Evolutionary conservation across 2,888 invertebrate genomes (phyloP).

Genomic region (Meteorus cinctellus): DNA sequence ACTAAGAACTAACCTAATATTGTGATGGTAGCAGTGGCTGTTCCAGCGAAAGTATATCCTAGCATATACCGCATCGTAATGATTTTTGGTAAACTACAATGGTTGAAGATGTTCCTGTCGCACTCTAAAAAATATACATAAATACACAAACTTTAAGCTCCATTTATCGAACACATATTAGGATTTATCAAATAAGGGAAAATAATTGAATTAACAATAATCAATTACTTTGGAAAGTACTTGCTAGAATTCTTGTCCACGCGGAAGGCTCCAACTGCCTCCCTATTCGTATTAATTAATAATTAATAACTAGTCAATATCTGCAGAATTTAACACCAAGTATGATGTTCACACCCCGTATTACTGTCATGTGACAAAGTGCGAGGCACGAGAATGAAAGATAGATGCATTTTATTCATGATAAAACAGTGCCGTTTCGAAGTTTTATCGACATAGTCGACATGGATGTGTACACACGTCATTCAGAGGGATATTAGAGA

Average conservation of each 20-base stretch:
- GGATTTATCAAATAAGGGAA: not conserved
- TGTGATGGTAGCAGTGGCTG: slow-evolving; percentile 66
- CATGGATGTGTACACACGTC: not conserved
- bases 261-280: not conserved
- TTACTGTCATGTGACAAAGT: slow-evolving; percentile 67
- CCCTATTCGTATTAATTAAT: not conserved
- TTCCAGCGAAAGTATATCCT: slow-evolving; percentile 70
- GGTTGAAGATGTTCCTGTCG: not conserved
- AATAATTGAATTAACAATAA: not conserved
- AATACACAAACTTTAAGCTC: not conserved
- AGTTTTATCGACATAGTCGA: not conserved
- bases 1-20: slow-evolving; percentile 68
- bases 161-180: not conserved
- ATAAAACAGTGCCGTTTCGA: not conserved
- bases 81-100: slow-evolving; percentile 15
- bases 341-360: slow-evolving; percentile 61
- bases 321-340: slow-evolving; percentile 47
- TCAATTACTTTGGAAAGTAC: not conserved
- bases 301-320: slow-evolving; percentile 39
- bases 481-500: not conserved
- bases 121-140: slow-evolving; percentile 9
- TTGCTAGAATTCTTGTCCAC: not conserved
- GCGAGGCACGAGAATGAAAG: not conserved
- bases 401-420: not conserved
- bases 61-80: slow-evolving; percentile 68